Base-by-base conservation (phyloP, 2,113 vertebrate genomes). In the Brachyhypopomus gauderio region DNA sequence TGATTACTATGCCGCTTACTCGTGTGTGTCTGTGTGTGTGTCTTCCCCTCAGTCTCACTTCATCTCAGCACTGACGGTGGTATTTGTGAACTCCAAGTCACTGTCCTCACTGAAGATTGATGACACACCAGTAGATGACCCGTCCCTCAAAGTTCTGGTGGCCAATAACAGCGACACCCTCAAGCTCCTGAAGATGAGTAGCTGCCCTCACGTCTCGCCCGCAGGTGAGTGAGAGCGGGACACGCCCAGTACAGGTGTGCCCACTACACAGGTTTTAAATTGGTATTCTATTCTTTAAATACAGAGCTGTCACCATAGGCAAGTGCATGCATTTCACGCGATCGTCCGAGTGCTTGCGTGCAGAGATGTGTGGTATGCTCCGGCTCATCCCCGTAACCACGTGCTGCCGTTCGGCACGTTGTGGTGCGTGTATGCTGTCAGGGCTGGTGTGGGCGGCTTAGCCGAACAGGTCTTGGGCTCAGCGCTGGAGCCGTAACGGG, bases 61-160 rank as follows among this genome's bases (percentile, higher is more conserved):
- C 85, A 97, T 98, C 92, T 98, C 97, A 27, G 97, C 97, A 25
- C 91, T 99, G 91, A 99, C 97, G 0, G 97, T 99, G 88, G 96
- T 99, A 84, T 99, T 99, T 60, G 97, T 99, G 89, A 99, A 99
- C 93, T 99, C 97, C 86, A 99, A 99, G 84, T 99, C 97, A 1
- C 90, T 99, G 78, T 98, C 96, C 6, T 99, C 97, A 0, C 94
- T 99, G 80, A 98, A 98, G 93, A 98, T 98, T 58, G 96, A 98
- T 1, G 97, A 98, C 87, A 99, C 81, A 0, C 84, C 84, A 2
- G 84, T 85, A 23, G 84, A 83, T 70, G 84, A 83, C 12, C 82
- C 85, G 1, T 86, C 85, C 3, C 82, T 86, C 19, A 86, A 86
- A 72, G 85, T 86, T 38, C 76, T 86, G 27, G 97, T 99, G 88